Percentiles rank a stretch among this genome's conserved stretches.
Conservation (phyloP, 2,797 vertebrate genomes). For the Coregonus suidteri region DNA sequence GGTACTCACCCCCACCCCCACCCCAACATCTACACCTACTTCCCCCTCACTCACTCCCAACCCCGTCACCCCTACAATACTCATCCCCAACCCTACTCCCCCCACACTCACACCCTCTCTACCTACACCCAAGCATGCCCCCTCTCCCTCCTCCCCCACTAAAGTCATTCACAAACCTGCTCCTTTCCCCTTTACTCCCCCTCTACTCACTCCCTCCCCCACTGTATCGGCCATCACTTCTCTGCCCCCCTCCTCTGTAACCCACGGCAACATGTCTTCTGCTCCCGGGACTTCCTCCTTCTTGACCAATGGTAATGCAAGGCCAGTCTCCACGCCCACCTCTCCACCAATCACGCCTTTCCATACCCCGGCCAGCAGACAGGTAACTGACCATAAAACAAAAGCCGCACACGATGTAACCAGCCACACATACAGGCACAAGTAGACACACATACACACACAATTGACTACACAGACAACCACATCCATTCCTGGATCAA, state of each 20-base stretch:
- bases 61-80: slow-evolving; percentile 46
- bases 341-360: slow-evolving; percentile 75
- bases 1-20: slow-evolving; percentile 50
- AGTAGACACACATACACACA: no score
- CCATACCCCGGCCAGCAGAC: slow-evolving; percentile 76
- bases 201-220: neutral
- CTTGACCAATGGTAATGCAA: slow-evolving; percentile 70
- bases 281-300: slow-evolving; percentile 51
- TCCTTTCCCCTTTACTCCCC: slow-evolving; percentile 6
- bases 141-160: slow-evolving; percentile 14
- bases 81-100: slow-evolving; percentile 35
- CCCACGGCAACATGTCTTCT: slow-evolving; percentile 28
- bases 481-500: no score
- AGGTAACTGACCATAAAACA: slow-evolving; percentile 57
- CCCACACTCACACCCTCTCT: slow-evolving; percentile 62
- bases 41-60: slow-evolving; percentile 67
- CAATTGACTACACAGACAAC: no score
- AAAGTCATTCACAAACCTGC: slow-evolving; percentile 24
- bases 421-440: no score
- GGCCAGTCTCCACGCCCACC: slow-evolving; percentile 55
- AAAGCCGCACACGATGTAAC: no score
- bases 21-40: slow-evolving; percentile 57
- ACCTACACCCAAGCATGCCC: slow-evolving; percentile 53
- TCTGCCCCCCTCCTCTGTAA: slow-evolving; percentile 11
- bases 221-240: slow-evolving; percentile 36